Conservation (phyloP, 2,113 vertebrate species). For the Thunnus maccoyii region DNA sequence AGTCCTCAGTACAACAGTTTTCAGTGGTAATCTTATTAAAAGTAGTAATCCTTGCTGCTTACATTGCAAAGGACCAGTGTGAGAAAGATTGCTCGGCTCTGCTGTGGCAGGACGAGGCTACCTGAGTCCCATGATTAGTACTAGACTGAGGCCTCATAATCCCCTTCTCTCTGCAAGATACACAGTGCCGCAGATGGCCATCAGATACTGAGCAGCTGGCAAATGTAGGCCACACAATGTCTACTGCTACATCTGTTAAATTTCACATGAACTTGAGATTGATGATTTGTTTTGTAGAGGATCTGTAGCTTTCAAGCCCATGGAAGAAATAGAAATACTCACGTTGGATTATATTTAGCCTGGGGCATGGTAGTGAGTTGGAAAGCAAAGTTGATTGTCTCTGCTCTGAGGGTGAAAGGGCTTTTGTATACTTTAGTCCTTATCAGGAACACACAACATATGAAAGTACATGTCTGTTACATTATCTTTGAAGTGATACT, state of each 20-base stretch:
- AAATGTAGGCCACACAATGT: conserved; percentile 57
- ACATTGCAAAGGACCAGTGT: conserved; percentile 2
- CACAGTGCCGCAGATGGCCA: conserved; percentile 39
- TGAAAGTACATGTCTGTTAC: conserved; percentile 18
- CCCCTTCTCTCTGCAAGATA: conserved; percentile 45
- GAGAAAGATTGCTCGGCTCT: conserved; percentile 16
- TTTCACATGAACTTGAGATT: not conserved
- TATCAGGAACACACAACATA: conserved; percentile 37
- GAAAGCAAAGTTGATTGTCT: not conserved
- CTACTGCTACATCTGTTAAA: not conserved
- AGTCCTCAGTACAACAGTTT: not conserved
- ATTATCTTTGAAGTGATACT: not conserved
- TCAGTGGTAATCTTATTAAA: conserved; percentile 31
- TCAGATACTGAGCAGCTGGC: conserved; percentile 39
- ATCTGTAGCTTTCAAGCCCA: not conserved
- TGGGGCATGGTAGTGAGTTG: not conserved
- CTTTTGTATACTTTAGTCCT: not conserved
- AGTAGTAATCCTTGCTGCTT: conserved; percentile 34
- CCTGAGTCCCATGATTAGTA: conserved; percentile 51
- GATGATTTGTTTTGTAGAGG: not conserved
- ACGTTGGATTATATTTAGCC: not conserved
- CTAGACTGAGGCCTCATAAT: conserved; percentile 61
- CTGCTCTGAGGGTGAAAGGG: conserved; percentile 11
- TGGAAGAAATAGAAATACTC: not conserved
- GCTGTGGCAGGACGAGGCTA: conserved; percentile 5